Evolutionary conservation across 2,113 vertebrate species (phyloP), one percentile per base, ranked within the genome.

Genomic region (Cinclus cinclus): DNA sequence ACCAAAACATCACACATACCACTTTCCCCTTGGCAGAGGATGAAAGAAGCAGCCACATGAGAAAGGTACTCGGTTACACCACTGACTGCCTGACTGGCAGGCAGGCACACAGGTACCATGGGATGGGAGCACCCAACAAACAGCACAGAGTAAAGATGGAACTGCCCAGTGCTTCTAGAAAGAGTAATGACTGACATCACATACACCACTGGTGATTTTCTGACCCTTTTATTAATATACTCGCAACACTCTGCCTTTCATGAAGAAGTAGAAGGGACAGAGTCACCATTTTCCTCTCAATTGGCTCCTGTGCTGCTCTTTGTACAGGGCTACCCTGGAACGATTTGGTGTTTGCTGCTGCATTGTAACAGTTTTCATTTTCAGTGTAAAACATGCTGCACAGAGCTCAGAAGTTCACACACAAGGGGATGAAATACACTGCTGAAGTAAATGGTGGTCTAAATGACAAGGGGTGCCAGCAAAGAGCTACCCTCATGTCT

Each of bases 31-130:
- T 92, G 91, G 95, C 78, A 73, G 19, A 33, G 46, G 87, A 94
- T 90, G 93, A 95, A 95, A 96, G 92, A 20, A 81, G 12, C 15
- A 92, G 92, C 85, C 93, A 77, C 82, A 71, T 81, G 85, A 60
- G 88, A 92, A 63, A 87, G 88, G 63, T 6, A 11, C 10, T 82
- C 5, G 35, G 69, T 65, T 70, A 73, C 63, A 15, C 49, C 83
- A 39, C 33, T 6, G 47, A 9, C 58, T 55, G 93, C 52, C 27
- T 59, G 50, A n/a, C 59, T 62, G 91, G 60, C 77, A 95, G 76
- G 55, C 83, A 70, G 78, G 58, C 75, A 70, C 41, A 11, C 33
- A 11, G 70, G 67, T 59, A 46, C 4, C 0, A 49, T 0, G 52
- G 70, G 75, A 37, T 41, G 78, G 5, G 82, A 80, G 71, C 70